Percentiles rank a stretch among this genome's conserved stretches.
Conservation (phyloP, 2,888 invertebrate species). For the Argynnis bischoffii region DNA sequence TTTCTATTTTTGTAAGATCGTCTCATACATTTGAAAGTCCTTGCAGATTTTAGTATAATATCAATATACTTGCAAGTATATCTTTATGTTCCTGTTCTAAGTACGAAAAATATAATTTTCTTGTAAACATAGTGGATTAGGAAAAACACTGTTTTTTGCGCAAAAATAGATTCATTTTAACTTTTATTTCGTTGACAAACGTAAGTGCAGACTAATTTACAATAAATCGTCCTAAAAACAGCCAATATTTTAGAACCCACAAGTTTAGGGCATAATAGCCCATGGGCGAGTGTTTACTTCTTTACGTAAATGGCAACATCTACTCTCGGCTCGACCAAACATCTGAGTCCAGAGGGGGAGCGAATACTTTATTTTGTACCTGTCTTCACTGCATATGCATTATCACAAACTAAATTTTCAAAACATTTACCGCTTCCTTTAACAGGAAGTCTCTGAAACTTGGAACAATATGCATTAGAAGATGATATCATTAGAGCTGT, state of each 20-base stretch:
- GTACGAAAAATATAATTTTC: too few relatives aligned
- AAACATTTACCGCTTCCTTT: slow-evolving; percentile 35
- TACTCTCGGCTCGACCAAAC: slow-evolving; percentile 56
- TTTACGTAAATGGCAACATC: slow-evolving; percentile 55
- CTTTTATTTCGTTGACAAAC: too few relatives aligned
- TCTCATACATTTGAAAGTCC: too few relatives aligned
- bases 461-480: slow-evolving; percentile 51
- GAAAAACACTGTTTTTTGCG: too few relatives aligned
- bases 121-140: too few relatives aligned
- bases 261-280: slow-evolving; percentile 37
- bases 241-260: slow-evolving; percentile 33
- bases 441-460: slow-evolving; percentile 45
- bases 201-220: neutral
- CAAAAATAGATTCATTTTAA: too few relatives aligned
- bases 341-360: slow-evolving; percentile 61
- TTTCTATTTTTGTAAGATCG: too few relatives aligned
- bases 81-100: too few relatives aligned
- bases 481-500: slow-evolving; percentile 49
- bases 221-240: slow-evolving; percentile 19
- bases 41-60: too few relatives aligned
- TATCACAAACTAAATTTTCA: slow-evolving; percentile 42
- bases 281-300: slow-evolving; percentile 46
- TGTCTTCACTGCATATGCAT: slow-evolving; percentile 37
- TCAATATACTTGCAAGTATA: too few relatives aligned
- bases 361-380: slow-evolving; percentile 48